phyloP scores from a whole-genome alignment of 92 coral and sea anemone species.

The Heliopora coerulea region DNA sequence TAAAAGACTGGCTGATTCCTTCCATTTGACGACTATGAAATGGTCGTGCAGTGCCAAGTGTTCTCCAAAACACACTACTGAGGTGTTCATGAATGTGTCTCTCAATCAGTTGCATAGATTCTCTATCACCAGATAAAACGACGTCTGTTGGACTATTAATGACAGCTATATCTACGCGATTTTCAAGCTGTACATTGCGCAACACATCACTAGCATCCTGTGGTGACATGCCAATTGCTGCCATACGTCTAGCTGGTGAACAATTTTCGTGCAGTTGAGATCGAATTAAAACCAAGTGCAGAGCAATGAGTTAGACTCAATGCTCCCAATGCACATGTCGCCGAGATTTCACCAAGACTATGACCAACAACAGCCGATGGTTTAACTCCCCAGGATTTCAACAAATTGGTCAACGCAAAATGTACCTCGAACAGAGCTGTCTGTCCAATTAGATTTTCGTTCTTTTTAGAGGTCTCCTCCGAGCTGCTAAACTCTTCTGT shows the following conservation, averaged over 20 bases:
- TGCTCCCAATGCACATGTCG: constrained; percentile 57
- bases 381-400: constrained; percentile 56
- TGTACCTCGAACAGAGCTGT: constrained; percentile 65
- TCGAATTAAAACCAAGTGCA: constrained; percentile 52
- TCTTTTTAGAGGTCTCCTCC: constrained; percentile 45
- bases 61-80: constrained; percentile 47
- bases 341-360: constrained; percentile 69
- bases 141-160: constrained; percentile 61
- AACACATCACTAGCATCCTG: constrained; percentile 41
- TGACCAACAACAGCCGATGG: constrained; percentile 73
- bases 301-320: constrained; percentile 43
- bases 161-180: constrained; percentile 47
- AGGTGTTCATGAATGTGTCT: constrained; percentile 14
- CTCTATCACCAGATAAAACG: constrained; percentile 54
- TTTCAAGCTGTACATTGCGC: constrained; percentile 31
- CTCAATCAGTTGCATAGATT: constrained; percentile 44
- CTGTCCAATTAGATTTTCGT: constrained; percentile 53
- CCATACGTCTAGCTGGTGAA: constrained; percentile 58
- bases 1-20: constrained; percentile 35
- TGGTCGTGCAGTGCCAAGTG: constrained; percentile 57
- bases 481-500: constrained; percentile 47
- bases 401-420: constrained; percentile 52
- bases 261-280: constrained; percentile 54
- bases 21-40: constrained; percentile 65
- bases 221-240: constrained; percentile 60